These are phyloP conservation scores for Podarcis muralis DNA, from an alignment of 2,113 vertebrate genomes.

Conservation along the genomic window DNA sequence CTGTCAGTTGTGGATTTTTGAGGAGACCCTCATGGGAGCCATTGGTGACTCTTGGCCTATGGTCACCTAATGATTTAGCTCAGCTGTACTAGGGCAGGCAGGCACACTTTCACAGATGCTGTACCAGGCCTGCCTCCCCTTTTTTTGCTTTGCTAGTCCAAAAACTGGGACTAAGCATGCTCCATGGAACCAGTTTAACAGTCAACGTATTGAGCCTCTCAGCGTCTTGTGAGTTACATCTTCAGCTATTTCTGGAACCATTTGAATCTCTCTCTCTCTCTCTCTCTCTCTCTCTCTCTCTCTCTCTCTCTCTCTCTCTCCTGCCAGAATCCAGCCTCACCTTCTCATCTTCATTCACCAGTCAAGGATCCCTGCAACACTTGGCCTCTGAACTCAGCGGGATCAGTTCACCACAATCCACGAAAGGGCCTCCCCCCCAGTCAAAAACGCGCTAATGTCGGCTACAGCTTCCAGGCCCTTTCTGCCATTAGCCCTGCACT, in stretches of 20 bases:
- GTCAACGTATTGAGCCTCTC: neutral
- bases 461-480: no score
- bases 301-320: neutral
- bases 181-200: no score
- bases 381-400: neutral
- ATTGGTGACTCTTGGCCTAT: neutral
- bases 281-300: neutral
- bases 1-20: neutral
- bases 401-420: fast-evolving
- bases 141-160: neutral
- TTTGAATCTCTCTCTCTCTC: neutral
- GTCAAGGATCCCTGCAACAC: neutral
- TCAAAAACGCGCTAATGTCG: neutral
- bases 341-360: neutral
- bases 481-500: neutral
- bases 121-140: neutral
- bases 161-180: neutral
- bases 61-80: neutral
- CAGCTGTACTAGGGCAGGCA: neutral
- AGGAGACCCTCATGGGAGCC: neutral
- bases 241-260: fast-evolving
- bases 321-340: conserved; percentile 19
- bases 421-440: neutral
- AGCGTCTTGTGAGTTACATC: neutral
- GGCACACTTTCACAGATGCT: no score